Base-by-base conservation (phyloP, 1,140 invertebrate genomes). In the Wiebesia pumilae region DNA sequence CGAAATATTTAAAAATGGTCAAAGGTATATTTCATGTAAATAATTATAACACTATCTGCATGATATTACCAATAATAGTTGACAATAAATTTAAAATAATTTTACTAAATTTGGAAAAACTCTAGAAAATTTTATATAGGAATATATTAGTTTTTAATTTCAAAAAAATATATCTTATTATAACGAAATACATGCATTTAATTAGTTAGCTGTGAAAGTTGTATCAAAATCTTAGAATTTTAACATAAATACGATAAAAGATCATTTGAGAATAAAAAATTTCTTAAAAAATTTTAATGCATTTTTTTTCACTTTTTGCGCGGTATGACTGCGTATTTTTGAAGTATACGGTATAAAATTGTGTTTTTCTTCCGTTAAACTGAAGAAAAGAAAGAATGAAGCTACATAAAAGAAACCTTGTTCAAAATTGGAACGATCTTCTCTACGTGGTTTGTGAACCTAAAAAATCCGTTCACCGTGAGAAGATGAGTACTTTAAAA, bases 401-500 rank as follows among this genome's bases (percentile, higher is more conserved):
- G 67, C 67, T 69, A n/a, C 33, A 69, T 14, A 69, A 10, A 19
- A 10, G 38, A 43, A 73, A 73, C 38, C 40, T 40, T 73, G 35
- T 73, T 73, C 21, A 40, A 73, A 73, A 73, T 73, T 43, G 35
- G 6, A 73, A 73, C 19, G 35, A 35, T 73, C 38, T 40, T 40
- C 21, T 40, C 35, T 40, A 73, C 71, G 71, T 73, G 71, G 35
- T 27, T 27, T 73, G 71, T 7, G 38, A 73, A 16, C 40, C 38
- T 43, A 73, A 73, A 16, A 40, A 73, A 73, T 40, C 21, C 71
- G 71, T 73, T 35, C 35, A 3, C 24, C 40, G 35, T 3, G 71
- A 73, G 71, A 73, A 73, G 27, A 73, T 73, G 38, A 73, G 71
- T 38, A 24, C 71, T 43, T 40, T 73, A 73, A 40, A 40, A 38